phyloP scores from a whole-genome alignment of 2,797 vertebrate genomes.

The Leptodactylus fallax region DNA sequence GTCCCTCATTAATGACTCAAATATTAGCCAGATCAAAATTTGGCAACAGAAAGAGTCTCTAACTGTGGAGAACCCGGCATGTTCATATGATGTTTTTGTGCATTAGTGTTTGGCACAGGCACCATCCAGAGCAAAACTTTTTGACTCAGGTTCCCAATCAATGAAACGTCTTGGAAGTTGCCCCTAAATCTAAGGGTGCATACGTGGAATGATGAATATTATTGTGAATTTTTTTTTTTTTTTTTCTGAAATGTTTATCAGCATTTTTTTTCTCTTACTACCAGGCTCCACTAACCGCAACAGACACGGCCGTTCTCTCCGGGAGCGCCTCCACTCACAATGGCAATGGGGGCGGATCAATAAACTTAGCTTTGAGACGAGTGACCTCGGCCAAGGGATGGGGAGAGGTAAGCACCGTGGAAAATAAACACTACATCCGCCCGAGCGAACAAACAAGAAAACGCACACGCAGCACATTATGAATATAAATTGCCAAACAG shows the following conservation, averaged over 20 bases:
- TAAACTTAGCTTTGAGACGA: conserved; percentile 89
- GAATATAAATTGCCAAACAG: conserved; percentile 59
- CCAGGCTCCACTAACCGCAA: conserved; percentile 92
- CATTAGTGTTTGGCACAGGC: too few relatives aligned
- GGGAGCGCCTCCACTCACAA: conserved; percentile 98
- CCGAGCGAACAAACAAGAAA: conserved; percentile 30
- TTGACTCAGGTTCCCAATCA: too few relatives aligned
- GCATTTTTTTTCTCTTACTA: conserved; percentile 22
- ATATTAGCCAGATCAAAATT: too few relatives aligned
- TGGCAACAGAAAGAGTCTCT: too few relatives aligned
- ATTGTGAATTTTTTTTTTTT: not conserved
- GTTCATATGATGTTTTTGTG: too few relatives aligned
- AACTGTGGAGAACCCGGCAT: too few relatives aligned
- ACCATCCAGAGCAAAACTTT: too few relatives aligned
- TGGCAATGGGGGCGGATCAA: conserved; percentile 92
- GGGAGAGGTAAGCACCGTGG: conserved; percentile 87
- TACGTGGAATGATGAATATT: not conserved
- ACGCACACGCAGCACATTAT: conserved; percentile 42
- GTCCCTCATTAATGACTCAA: too few relatives aligned
- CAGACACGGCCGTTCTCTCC: conserved; percentile 93
- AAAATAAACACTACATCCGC: conserved; percentile 26
- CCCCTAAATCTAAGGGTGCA: too few relatives aligned
- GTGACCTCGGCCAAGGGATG: conserved; percentile 95
- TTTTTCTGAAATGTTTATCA: not conserved
- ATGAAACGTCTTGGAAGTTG: too few relatives aligned